Conservation (phyloP, 2,113 vertebrate species). For the Centropus bengalensis region DNA sequence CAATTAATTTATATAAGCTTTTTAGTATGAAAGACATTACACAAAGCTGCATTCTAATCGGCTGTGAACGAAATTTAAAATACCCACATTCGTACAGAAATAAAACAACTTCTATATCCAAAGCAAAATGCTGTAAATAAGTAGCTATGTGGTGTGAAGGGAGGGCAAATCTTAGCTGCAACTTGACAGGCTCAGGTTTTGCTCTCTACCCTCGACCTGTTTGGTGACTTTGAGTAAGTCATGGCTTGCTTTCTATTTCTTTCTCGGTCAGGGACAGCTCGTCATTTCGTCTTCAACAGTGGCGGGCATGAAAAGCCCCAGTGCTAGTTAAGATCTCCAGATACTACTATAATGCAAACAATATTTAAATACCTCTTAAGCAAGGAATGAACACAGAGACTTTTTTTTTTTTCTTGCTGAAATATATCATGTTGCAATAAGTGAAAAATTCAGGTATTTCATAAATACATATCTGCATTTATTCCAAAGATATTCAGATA, state of each 20-base stretch:
- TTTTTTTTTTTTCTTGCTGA: not conserved
- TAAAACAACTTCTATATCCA: not conserved
- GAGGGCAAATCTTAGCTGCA: not conserved
- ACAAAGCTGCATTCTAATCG: not conserved
- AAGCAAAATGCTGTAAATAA: not conserved
- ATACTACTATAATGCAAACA: not conserved
- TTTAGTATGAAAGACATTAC: not conserved
- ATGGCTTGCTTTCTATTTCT: not conserved
- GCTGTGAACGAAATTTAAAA: not conserved
- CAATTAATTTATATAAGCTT: not conserved
- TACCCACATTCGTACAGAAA: not conserved
- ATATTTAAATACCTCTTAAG: not conserved
- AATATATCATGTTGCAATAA: not conserved
- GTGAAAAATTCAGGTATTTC: not conserved
- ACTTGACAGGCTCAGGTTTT: not conserved
- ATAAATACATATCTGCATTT: not conserved
- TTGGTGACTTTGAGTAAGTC: not conserved
- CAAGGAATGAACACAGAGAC: not conserved
- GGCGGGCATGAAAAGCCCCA: not conserved
- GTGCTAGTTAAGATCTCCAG: not conserved
- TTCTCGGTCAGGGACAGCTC: slow-evolving; percentile 8
- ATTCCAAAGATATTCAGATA: not conserved
- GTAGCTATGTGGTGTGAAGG: not conserved
- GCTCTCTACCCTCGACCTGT: slow-evolving; percentile 10
- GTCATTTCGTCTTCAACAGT: not conserved